Evolutionary conservation across 2,797 vertebrate genomes (phyloP).

Genomic region (Rhynchonycteris naso): DNA sequence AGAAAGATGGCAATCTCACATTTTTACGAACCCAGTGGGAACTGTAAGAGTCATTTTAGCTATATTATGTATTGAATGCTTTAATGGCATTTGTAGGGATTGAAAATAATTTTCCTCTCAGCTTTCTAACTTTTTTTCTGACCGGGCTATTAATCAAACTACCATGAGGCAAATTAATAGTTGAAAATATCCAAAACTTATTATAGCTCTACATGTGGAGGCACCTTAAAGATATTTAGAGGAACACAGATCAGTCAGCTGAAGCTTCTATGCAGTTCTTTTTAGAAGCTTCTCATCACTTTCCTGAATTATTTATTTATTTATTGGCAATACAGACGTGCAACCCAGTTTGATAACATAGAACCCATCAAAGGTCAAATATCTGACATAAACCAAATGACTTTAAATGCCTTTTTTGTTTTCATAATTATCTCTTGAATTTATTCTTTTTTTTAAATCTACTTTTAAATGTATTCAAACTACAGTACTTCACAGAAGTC

Average conservation of each 20-base stretch:
- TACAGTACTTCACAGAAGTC: neutral
- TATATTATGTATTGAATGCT: neutral
- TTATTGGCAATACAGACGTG: neutral
- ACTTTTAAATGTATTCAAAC: slow-evolving; percentile 12
- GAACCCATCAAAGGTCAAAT: neutral
- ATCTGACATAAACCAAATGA: neutral
- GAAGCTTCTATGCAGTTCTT: neutral
- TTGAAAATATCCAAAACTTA: neutral
- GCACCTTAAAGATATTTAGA: neutral
- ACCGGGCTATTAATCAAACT: neutral
- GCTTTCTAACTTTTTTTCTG: neutral
- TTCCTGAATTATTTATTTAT: neutral
- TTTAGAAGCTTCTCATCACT: neutral
- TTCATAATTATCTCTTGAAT: neutral
- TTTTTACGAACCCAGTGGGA: neutral
- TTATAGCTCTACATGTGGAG: neutral
- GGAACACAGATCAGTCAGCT: neutral
- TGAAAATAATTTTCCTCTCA: neutral
- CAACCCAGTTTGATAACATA: neutral
- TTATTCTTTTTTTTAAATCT: neutral
- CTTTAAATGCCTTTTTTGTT: neutral
- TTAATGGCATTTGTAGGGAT: neutral
- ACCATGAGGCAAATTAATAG: neutral
- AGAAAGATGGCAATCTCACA: neutral
- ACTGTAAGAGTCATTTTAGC: neutral